Evolutionary conservation across 2,113 vertebrate species (phyloP).

Genomic region (Actinemys pallida): DNA sequence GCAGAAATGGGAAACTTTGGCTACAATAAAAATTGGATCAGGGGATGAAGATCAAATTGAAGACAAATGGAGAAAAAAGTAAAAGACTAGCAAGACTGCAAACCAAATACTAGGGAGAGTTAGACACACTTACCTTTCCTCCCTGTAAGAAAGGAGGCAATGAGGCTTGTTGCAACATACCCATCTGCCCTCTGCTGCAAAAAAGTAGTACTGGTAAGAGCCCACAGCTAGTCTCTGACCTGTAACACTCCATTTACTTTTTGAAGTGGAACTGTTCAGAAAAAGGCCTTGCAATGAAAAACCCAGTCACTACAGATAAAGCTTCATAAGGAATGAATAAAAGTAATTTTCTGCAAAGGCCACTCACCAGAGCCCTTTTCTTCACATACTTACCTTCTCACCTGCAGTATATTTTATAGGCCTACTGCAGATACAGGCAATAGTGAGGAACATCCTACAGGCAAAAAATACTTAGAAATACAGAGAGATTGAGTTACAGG

Average conservation of each 20-base stretch:
- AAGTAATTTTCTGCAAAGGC: constrained; percentile 86
- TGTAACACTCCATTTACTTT: constrained; percentile 80
- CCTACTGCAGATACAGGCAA: constrained; percentile 91
- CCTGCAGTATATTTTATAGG: constrained; percentile 93
- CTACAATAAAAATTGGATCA: background rate
- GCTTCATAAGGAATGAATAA: constrained; percentile 68
- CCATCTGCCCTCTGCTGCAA: constrained; percentile 77
- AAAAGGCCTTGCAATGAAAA: constrained; percentile 91
- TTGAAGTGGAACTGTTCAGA: constrained; percentile 67
- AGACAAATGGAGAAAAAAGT: constrained; percentile 58
- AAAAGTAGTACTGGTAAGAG: constrained; percentile 74
- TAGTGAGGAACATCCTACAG: constrained; percentile 92
- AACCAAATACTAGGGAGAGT: constrained; percentile 69
- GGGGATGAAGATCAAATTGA: constrained; percentile 12
- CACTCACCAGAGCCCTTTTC: constrained; percentile 92
- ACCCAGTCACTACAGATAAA: constrained; percentile 69
- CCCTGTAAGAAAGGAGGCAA: constrained; percentile 46
- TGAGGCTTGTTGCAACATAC: constrained; percentile 55
- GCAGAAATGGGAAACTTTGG: background rate
- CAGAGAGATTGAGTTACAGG: constrained; percentile 77
- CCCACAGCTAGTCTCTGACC: constrained; percentile 85
- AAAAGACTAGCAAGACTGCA: constrained; percentile 84
- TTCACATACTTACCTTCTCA: constrained; percentile 91
- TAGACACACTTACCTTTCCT: constrained; percentile 66
- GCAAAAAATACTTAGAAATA: constrained; percentile 90